Evolutionary conservation across 2,888 invertebrate species (phyloP), one percentile per base, ranked within the genome.

Genomic region (Synergus laeviventris): DNA sequence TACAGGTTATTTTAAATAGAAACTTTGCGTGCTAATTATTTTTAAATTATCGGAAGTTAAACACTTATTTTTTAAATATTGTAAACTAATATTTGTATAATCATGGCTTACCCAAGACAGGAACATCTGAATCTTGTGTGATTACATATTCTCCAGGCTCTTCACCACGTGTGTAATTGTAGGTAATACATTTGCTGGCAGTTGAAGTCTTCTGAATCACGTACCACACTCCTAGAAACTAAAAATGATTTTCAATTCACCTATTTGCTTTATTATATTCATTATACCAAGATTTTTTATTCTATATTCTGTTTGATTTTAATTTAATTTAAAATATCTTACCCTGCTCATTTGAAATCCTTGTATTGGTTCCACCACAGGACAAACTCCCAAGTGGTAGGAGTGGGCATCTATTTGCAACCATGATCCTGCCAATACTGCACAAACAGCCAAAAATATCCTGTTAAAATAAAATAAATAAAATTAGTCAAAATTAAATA

Each of bases 171-270:
- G 95, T 95, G 91, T 95, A 95, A 91, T 96, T 96, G 91, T 96
- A 96, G 1, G 94, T 94, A 85, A 96, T 93, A 90, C 96, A 97
- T 84, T 94, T 93, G 76, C 96, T 96, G 0, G 95, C 95, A 0
- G 96, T 96, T 9, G 95, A 95, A 1, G 96, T 96, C 91, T 96
- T 96, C 91, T 96, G 95, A 56, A 96, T 93, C 16, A 95, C 96
- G 90, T 95, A 95, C 96, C 96, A 97, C 18, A 94, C 91, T 0
- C 96, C 96, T 77, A 96, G 91, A 91, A 96, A 93, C 96, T 96
- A 31, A 70, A 78, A 79, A 80, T 62, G 5, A 31, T 31, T 31
- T 31, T 31, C 7, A 31, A 31, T 31, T 31, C 36, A 56, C 59
- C 16, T 18, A 12, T 76, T 78, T 74, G 74, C 61, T 73, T 42